Base-by-base conservation (phyloP, 1,140 invertebrate genomes). In the Saxidomus purpurata region DNA sequence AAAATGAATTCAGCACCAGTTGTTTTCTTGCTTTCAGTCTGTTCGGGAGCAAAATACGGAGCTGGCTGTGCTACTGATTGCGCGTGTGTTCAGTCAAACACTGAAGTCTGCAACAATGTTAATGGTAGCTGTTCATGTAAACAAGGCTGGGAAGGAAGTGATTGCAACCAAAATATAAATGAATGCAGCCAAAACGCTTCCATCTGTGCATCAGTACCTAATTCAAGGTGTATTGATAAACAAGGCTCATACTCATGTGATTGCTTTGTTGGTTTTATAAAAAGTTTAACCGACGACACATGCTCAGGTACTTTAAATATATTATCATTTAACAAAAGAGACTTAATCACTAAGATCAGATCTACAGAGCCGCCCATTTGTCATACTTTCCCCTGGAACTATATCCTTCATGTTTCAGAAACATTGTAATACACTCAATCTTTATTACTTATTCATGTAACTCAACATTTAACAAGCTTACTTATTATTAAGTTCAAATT, bases 81-180 rank as follows among this genome's bases (percentile, higher is more conserved):
- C 34, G 9, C 69, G 11, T 86, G 84, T 61, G 38, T 38, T 15
- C 2, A 4, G 9, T 31, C 13, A 0, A 81, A 89, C 47, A 89
- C 79, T 0, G 77, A 55, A 13, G 49, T 61, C 36, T 89, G 87
- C 82, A 52, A 77, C 17, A 28, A 25, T 4, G 59, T 55, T 0
- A 36, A 49, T 31, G 87, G 87, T 6, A n/a, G 36, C 0, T 89
- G 87, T 59, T 74, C 25, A 19, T 89, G 87, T 59, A 52, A 55
- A 11, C 19, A 40, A 55, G 87, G 87, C n/a, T 89, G 87, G 87
- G n/a, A 17, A 47, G 79, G 55, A 0, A 25, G 25, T 2, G 43
- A 17, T 0, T 89, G 87, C 38, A 69, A 25, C 28, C 1, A 22
- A 9, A 63, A 89, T 40, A 82, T 55, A 1, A 59, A 89, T 74